Conservation (phyloP, 1,140 invertebrate genomes). For the Hypsibius dujardini region DNA sequence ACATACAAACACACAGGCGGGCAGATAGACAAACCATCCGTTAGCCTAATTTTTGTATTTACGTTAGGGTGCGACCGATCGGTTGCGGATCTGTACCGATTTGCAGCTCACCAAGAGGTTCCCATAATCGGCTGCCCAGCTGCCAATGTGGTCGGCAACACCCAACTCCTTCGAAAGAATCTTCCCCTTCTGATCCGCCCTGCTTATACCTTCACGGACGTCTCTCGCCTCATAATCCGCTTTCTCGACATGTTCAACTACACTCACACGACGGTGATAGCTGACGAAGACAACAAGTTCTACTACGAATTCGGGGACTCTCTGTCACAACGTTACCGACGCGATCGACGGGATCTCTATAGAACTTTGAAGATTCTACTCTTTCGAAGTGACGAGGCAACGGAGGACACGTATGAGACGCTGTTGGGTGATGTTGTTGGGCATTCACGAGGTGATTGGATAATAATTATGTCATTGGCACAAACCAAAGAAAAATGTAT, state of each 20-base stretch:
- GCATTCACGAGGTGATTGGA: background rate
- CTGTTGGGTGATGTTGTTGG: background rate
- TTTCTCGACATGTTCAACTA: background rate
- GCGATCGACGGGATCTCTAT: background rate
- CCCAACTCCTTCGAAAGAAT: background rate
- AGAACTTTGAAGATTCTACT: background rate
- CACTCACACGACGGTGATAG: background rate
- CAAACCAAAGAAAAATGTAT: background rate
- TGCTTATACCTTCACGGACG: background rate
- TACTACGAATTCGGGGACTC: background rate
- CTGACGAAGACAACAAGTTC: background rate
- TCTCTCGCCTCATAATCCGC: background rate
- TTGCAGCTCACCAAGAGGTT: background rate
- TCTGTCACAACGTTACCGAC: background rate
- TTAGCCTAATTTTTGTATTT: too few species aligned
- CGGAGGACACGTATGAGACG: background rate
- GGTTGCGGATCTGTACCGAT: background rate
- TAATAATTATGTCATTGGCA: background rate
- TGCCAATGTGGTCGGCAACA: background rate
- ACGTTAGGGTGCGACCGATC: background rate
- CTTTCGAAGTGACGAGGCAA: background rate
- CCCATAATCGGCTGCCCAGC: background rate
- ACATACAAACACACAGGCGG: too few species aligned
- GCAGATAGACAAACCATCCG: too few species aligned
- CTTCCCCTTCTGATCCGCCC: background rate